phyloP scores from a whole-genome alignment of 2,797 vertebrate genomes.

The Leucoraja ocellata region DNA sequence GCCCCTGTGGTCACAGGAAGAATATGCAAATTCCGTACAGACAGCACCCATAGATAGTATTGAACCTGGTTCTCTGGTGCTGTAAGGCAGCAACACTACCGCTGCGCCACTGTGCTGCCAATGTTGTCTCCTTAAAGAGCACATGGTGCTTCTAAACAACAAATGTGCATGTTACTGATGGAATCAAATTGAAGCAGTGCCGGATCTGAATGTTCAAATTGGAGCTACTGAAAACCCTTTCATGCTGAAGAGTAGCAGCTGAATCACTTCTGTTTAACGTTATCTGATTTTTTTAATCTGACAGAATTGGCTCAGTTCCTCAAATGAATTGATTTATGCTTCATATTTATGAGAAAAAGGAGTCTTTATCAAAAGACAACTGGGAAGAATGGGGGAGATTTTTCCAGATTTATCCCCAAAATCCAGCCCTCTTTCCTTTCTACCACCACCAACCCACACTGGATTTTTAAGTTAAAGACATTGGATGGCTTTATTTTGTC shows the following conservation, averaged over 20 bases:
- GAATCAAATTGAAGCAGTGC: background rate
- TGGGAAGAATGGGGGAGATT: background rate
- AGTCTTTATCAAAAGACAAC: background rate
- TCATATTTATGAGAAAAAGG: slow-evolving; percentile 3
- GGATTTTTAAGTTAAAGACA: background rate
- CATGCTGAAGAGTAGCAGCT: background rate
- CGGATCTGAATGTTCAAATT: background rate
- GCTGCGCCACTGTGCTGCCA: too few relatives aligned
- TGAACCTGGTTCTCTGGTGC: too few relatives aligned
- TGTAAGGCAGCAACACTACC: too few relatives aligned
- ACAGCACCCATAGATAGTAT: too few relatives aligned
- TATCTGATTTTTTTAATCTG: background rate
- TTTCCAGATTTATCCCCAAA: background rate
- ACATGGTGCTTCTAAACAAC: background rate
- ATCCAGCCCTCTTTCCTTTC: too few relatives aligned
- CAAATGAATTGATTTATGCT: background rate
- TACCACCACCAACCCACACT: background rate
- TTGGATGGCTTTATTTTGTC: too few relatives aligned
- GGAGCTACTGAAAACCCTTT: background rate
- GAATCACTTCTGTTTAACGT: background rate
- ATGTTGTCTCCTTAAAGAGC: background rate
- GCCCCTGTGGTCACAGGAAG: too few relatives aligned
- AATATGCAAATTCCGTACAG: too few relatives aligned
- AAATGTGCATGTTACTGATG: background rate
- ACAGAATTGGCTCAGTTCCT: background rate